Base-by-base conservation (phyloP, 2,888 invertebrate genomes). In the Caenorhabditis imperialis region DNA sequence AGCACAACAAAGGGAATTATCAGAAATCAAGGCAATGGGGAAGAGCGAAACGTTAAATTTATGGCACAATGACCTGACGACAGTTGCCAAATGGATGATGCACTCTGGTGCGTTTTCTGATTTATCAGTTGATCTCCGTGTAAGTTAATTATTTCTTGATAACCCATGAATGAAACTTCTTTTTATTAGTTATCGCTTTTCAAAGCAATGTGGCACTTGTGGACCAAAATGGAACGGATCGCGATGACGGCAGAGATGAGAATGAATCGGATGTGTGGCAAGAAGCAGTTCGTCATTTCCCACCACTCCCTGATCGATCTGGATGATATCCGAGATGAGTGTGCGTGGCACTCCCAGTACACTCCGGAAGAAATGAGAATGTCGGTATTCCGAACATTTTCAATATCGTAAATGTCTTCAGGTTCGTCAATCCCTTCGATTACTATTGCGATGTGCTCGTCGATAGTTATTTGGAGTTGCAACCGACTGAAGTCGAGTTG, bases 241-340 rank as follows among this genome's bases (percentile, higher is more conserved):
- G 30, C 55, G 22, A 30, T 23, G 18, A 44, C 44, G 18, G 55
- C 55, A 18, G 54, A 55, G 22, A 18, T 42, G 42, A 25, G 38
- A 22, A 16, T 16, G 44, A 44, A 44, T 14, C 20, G 14, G 23
- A 22, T 44, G 22, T 44, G 44, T 14, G 44, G 44, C 4, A 44
- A 16, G 44, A 44, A 44, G n/a, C 44, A 44, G 44, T 44, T 44
- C n/a, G 44, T 44, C 22, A 44, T 44, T 3, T 44, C 44, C 2
- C 44, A 44, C 7, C 22, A 44, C 2, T 44, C 44, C 5, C 22
- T 44, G 23, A 3, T 44, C 1, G 44, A 44, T 22, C 3, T 44
- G 8, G 44, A 44, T 10, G 23, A 20, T 14, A 22, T 44, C 2
- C 6, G 23, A n/a, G 44, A 23, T 20, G 44, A 44, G 5, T 12